Evolutionary conservation across 2,797 vertebrate species (phyloP).

Genomic region (Steatocranus sp.): DNA sequence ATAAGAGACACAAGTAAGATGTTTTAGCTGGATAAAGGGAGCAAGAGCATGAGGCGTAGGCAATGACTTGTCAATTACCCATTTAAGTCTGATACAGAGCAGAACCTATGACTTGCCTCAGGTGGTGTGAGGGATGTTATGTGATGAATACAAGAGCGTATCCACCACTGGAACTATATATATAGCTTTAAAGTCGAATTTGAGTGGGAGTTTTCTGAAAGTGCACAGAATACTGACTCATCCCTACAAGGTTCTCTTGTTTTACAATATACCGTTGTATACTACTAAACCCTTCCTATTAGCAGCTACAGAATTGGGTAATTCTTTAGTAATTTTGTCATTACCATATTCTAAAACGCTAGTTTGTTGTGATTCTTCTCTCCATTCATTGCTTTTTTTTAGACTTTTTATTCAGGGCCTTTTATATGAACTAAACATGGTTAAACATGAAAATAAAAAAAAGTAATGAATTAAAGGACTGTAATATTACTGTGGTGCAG

Average conservation of each 20-base stretch:
- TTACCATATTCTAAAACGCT: neutral
- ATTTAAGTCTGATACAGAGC: conserved; percentile 23
- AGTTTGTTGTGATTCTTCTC: neutral
- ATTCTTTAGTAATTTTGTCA: neutral
- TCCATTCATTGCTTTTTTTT: neutral
- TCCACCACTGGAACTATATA: conserved; percentile 5
- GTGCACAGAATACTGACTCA: conserved; percentile 16
- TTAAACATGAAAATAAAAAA: neutral
- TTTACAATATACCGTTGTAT: neutral
- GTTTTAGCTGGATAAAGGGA: conserved; percentile 31
- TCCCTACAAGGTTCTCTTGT: neutral
- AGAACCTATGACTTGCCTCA: conserved; percentile 18
- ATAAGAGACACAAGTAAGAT: conserved; percentile 34
- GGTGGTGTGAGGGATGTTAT: conserved; percentile 6
- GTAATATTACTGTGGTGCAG: neutral
- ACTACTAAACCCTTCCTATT: neutral
- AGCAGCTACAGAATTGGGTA: neutral
- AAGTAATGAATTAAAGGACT: neutral
- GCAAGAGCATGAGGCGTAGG: conserved; percentile 4
- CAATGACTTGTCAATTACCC: conserved; percentile 35
- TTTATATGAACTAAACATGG: neutral
- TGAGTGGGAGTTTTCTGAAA: conserved; percentile 27
- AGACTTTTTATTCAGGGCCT: neutral
- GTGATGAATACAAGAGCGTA: conserved; percentile 16
- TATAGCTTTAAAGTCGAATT: neutral